phyloP scores from a whole-genome alignment of 2,797 vertebrate species.

The Tiaroga cobitis region DNA sequence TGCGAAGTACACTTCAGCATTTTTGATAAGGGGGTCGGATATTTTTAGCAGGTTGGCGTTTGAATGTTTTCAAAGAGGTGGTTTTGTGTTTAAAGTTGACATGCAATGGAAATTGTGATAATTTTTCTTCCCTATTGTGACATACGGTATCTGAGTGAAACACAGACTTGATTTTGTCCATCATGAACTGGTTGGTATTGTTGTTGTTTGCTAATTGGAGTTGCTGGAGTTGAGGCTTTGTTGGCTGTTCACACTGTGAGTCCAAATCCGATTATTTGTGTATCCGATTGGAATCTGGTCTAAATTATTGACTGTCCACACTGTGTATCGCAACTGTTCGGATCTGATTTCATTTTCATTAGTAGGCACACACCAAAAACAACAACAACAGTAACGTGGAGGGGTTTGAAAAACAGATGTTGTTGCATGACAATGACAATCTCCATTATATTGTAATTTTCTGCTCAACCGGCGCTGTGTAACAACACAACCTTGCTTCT shows the following conservation, averaged over 20 bases:
- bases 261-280: too few species aligned
- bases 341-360: too few species aligned
- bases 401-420: too few species aligned
- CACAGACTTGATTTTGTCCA: neutral
- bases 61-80: constrained; percentile 11
- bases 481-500: too few species aligned
- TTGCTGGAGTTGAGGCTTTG: neutral
- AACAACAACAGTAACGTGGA: too few species aligned
- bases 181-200: neutral
- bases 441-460: too few species aligned
- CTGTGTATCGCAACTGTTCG: too few species aligned
- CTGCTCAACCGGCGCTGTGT: too few species aligned
- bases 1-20: constrained; percentile 26
- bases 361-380: too few species aligned
- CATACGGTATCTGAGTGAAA: neutral
- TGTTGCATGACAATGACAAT: too few species aligned
- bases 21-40: constrained; percentile 17
- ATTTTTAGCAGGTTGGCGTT: constrained; percentile 25
- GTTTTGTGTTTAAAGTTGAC: neutral
- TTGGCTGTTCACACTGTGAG: neutral
- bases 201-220: neutral
- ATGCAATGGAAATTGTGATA: neutral
- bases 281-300: too few species aligned
- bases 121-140: neutral
- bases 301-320: too few species aligned